These are phyloP conservation scores for Myotis yumanensis DNA, from an alignment of 2,113 vertebrate species.

Conservation along the genomic window DNA sequence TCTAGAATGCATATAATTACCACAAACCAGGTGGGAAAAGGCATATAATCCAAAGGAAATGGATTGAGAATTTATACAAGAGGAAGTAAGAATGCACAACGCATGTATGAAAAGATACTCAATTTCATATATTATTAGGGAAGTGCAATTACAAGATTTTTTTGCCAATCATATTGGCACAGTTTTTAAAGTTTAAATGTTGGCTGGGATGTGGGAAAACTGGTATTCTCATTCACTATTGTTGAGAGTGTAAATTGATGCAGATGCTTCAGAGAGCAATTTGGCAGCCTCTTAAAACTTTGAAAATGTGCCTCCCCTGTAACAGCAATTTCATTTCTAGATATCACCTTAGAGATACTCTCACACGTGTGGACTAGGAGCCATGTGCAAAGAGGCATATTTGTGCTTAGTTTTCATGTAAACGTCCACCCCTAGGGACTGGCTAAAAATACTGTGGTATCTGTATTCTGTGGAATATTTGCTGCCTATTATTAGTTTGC, in stretches of 20 bases:
- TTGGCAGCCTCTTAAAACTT: constrained; percentile 20
- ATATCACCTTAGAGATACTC: not conserved
- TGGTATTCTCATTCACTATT: not conserved
- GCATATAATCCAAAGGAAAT: not conserved
- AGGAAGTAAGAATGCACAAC: not conserved
- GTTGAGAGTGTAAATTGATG: not conserved
- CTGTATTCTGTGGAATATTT: not conserved
- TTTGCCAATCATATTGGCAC: not conserved
- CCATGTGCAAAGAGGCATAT: accelerated
- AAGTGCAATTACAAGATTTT: not conserved
- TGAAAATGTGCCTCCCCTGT: not conserved
- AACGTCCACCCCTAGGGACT: not conserved
- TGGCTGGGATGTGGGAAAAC: not conserved
- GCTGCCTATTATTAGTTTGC: not conserved
- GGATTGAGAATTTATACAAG: not conserved
- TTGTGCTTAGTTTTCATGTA: not conserved
- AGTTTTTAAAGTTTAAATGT: not conserved
- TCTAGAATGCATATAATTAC: not conserved
- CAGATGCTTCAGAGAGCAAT: not conserved
- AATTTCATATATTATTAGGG: not conserved
- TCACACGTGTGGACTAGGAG: not conserved
- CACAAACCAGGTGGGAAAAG: not conserved
- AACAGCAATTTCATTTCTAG: not conserved
- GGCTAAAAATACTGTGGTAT: not conserved
- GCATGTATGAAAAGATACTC: not conserved